phyloP scores from a whole-genome alignment of 2,888 invertebrate genomes.

The Tanypteryx hageni region DNA sequence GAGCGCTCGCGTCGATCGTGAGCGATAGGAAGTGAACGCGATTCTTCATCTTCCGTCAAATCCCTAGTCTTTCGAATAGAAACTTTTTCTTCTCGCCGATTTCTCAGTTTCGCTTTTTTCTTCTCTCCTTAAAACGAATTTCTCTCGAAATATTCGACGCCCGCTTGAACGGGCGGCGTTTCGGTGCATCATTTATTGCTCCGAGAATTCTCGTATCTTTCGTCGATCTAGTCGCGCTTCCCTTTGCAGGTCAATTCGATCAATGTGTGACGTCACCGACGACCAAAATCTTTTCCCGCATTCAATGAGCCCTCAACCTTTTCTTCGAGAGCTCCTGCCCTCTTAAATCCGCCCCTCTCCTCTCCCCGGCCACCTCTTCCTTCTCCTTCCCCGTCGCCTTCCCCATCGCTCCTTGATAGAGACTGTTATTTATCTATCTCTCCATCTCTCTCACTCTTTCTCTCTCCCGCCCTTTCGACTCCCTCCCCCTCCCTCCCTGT shows the following conservation, averaged over 20 bases:
- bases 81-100: too few relatives aligned
- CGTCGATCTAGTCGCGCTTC: neutral
- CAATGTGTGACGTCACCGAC: slow-evolving; percentile 49
- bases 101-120: too few relatives aligned
- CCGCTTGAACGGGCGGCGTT: neutral
- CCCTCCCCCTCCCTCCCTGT: neutral
- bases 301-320: slow-evolving; percentile 34
- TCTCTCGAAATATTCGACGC: too few relatives aligned
- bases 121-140: too few relatives aligned
- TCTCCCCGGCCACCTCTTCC: too few relatives aligned
- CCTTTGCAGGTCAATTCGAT: slow-evolving; percentile 55
- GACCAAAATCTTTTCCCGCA: slow-evolving; percentile 47
- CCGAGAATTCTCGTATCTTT: slow-evolving; percentile 1
- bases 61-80: too few relatives aligned
- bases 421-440: neutral
- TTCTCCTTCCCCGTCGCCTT: neutral
- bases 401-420: neutral
- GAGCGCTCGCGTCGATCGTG: too few relatives aligned
- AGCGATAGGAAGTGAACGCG: too few relatives aligned
- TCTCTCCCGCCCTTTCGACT: too few relatives aligned
- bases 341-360: neutral
- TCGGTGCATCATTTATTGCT: neutral
- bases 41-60: too few relatives aligned
- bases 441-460: neutral
- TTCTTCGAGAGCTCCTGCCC: slow-evolving; percentile 3